These are phyloP conservation scores for Pocillopora damicornis DNA, from an alignment of 64 coral and sea anemone genomes.

Conservation along the genomic window DNA sequence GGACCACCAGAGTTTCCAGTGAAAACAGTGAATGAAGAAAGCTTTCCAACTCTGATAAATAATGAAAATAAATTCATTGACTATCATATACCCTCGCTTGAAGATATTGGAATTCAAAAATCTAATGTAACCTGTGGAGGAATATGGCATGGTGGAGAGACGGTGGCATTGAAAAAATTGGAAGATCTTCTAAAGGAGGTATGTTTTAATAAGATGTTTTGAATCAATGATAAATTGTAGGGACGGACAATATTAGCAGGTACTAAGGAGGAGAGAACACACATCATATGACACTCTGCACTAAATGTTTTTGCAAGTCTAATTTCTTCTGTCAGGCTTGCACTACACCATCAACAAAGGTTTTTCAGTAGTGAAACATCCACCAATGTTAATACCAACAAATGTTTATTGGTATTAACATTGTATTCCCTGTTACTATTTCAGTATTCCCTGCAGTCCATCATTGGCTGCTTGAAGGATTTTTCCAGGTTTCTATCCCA, in stretches of 20 bases:
- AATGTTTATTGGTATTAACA: no score
- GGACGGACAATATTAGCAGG: not conserved
- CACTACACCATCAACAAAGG: no score
- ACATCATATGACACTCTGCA: no score
- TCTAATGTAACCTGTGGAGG: conserved; percentile 8
- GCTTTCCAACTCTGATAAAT: conserved; percentile 2
- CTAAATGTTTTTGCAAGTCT: no score
- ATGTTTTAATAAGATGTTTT: not conserved
- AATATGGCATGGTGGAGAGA: conserved; percentile 50
- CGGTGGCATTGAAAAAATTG: conserved; percentile 23
- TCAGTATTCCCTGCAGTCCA: no score
- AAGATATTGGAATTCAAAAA: conserved; percentile 32
- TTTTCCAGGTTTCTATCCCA: no score
- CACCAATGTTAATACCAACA: no score
- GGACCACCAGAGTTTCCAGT: conserved; percentile 5
- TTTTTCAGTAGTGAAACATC: no score
- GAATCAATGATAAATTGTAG: not conserved
- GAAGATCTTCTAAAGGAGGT: conserved; percentile 26
- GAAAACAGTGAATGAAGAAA: not conserved
- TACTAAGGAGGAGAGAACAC: no score
- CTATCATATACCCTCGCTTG: conserved; percentile 11
- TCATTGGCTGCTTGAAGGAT: no score
- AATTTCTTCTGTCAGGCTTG: no score
- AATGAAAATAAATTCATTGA: not conserved
- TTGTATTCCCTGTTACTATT: no score